These are phyloP conservation scores for Sylvicola cinctus DNA, from an alignment of 2,888 invertebrate species.

Conservation along the genomic window DNA sequence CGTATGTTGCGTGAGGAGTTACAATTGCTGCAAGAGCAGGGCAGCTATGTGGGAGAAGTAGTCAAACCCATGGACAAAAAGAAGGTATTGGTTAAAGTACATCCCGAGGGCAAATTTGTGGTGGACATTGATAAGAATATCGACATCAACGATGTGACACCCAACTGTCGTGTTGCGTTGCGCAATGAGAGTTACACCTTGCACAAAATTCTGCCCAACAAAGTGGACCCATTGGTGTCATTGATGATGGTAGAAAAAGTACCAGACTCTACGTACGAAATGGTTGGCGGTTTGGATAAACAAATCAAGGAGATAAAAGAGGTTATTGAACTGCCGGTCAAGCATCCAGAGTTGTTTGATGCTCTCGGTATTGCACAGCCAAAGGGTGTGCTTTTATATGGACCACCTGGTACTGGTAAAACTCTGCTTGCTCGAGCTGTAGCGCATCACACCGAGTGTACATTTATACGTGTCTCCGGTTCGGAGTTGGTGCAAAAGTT, in stretches of 20 bases:
- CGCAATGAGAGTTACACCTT: conserved; percentile 96
- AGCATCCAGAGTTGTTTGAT: conserved; percentile 99
- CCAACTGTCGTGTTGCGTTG: conserved; percentile 92
- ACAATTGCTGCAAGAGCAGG: conserved; percentile 91
- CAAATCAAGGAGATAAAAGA: conserved; percentile 99
- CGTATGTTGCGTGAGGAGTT: conserved; percentile 94
- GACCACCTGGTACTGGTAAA: conserved; percentile 83
- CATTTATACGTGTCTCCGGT: conserved; percentile 96
- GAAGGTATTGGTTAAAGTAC: conserved; percentile 96
- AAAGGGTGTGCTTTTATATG: conserved; percentile 91
- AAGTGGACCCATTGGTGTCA: conserved; percentile 96
- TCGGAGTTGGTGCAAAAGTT: conserved; percentile 98
- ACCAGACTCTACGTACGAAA: conserved; percentile 98
- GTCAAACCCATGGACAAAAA: conserved; percentile 99
- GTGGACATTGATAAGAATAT: conserved; percentile 98
- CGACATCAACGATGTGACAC: conserved; percentile 92
- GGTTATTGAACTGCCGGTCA: conserved; percentile 97
- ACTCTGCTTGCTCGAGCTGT: conserved; percentile 94
- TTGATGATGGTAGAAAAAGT: conserved; percentile 99
- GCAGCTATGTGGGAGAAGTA: conserved; percentile 98
- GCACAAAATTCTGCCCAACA: conserved; percentile 97
- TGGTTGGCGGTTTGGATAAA: conserved; percentile 98
- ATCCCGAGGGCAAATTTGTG: conserved; percentile 98
- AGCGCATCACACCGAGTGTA: conserved; percentile 98
- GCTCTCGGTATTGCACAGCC: conserved; percentile 98